These are phyloP conservation scores for Porites evermanni DNA, from an alignment of 92 coral and sea anemone species.

Conservation along the genomic window DNA sequence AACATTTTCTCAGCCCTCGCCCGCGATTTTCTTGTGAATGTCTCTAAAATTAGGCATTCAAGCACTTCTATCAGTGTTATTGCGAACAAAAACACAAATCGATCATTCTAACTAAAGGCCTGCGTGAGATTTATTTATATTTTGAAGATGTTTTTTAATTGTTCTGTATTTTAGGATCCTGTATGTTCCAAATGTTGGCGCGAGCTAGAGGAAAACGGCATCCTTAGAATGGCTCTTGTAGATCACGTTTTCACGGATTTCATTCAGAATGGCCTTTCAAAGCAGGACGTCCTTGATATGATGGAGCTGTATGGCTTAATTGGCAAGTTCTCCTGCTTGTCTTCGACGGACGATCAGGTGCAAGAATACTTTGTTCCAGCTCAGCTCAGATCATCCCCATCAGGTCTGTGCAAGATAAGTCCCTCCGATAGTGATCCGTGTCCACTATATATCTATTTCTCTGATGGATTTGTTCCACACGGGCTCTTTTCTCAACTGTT, in stretches of 20 bases:
- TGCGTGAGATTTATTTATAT: too few relatives aligned
- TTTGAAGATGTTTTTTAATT: too few relatives aligned
- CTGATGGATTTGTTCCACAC: slow-evolving; percentile 86
- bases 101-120: too few relatives aligned
- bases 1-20: too few relatives aligned
- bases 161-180: slow-evolving; percentile 50
- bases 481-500: slow-evolving; percentile 68
- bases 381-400: slow-evolving; percentile 78
- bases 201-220: slow-evolving; percentile 72
- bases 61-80: too few relatives aligned
- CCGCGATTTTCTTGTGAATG: too few relatives aligned
- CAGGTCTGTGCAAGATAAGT: slow-evolving; percentile 57
- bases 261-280: slow-evolving; percentile 47
- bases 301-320: slow-evolving; percentile 76
- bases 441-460: slow-evolving; percentile 71
- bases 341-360: neutral
- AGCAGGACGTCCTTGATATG: slow-evolving; percentile 69
- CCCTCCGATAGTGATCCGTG: slow-evolving; percentile 71
- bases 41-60: too few relatives aligned
- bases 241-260: slow-evolving; percentile 70
- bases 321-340: slow-evolving; percentile 43
- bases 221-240: slow-evolving; percentile 61
- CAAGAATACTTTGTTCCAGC: slow-evolving; percentile 76
- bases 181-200: slow-evolving; percentile 68
- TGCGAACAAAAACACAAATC: too few relatives aligned